Conservation (phyloP, 2,888 invertebrate species). For the Archips crataeganus region DNA sequence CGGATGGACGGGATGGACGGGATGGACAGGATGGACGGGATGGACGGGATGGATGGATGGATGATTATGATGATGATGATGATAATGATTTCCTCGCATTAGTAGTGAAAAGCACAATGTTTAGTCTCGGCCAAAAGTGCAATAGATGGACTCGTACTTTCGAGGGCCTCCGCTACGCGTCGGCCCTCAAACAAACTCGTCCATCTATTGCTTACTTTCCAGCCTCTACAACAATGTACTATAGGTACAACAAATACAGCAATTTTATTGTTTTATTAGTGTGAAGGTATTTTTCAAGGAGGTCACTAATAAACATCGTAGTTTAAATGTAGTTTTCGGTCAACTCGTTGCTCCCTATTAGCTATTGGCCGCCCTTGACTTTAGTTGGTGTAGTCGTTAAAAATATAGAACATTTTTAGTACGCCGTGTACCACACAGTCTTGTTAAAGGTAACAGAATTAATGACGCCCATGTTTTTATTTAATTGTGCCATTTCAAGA, state of each 20-base stretch:
- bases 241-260: constrained; percentile 44
- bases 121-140: no score
- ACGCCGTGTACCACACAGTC: constrained; percentile 12
- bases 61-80: no score
- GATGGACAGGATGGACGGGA: no score
- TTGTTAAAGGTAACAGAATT: constrained; percentile 22
- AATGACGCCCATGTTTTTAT: constrained; percentile 16
- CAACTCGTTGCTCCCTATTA: background rate
- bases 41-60: no score
- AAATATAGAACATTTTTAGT: constrained; percentile 12
- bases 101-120: no score
- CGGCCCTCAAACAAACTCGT: no score
- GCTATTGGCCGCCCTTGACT: constrained; percentile 23
- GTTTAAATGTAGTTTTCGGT: constrained; percentile 1
- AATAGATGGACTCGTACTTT: no score
- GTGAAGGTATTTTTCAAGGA: background rate
- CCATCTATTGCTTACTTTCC: no score
- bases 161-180: no score
- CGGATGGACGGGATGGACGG: no score
- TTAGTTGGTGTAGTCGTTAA: background rate
- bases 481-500: constrained; percentile 27
- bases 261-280: background rate
- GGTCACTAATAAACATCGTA: constrained; percentile 4
- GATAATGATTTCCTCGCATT: no score
- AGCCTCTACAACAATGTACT: no score